Evolutionary conservation across 2,888 invertebrate species (phyloP).

Genomic region (Gortyna flavago): DNA sequence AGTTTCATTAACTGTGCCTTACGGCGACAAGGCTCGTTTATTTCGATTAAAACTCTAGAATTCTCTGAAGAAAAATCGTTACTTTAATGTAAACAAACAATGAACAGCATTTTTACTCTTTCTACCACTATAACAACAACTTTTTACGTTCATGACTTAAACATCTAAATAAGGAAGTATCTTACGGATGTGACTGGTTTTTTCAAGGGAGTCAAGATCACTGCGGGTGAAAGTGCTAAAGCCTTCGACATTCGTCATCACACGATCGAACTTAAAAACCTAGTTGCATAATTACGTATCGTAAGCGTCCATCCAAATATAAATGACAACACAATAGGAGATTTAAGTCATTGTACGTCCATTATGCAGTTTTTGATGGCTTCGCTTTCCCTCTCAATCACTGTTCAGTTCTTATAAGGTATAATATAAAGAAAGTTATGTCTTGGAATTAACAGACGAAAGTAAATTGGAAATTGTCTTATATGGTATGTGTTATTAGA

Average conservation of each 20-base stretch:
- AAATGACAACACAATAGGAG: conserved; percentile 67
- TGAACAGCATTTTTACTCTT: conserved; percentile 5
- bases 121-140: background rate
- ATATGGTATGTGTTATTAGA: conserved; percentile 2
- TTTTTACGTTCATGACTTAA: conserved; percentile 6
- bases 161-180: conserved; percentile 49
- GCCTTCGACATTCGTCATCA: conserved; percentile 27
- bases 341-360: conserved; percentile 55
- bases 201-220: conserved; percentile 47
- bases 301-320: conserved; percentile 64
- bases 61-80: background rate
- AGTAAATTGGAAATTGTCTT: conserved; percentile 39
- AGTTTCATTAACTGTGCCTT: conserved; percentile 35
- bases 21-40: conserved; percentile 30
- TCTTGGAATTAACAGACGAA: conserved; percentile 34
- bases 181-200: conserved; percentile 24
- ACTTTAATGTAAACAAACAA: conserved; percentile 28
- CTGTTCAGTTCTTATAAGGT: conserved; percentile 40
- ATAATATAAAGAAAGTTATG: conserved; percentile 48
- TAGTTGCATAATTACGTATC: conserved; percentile 56
- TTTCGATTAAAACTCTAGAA: conserved; percentile 29
- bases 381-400: conserved; percentile 54
- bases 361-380: conserved; percentile 38
- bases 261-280: conserved; percentile 44
- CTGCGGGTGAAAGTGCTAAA: conserved; percentile 57